Conservation (phyloP, 2,888 invertebrate genomes). For the Ditylenchus weischeri region DNA sequence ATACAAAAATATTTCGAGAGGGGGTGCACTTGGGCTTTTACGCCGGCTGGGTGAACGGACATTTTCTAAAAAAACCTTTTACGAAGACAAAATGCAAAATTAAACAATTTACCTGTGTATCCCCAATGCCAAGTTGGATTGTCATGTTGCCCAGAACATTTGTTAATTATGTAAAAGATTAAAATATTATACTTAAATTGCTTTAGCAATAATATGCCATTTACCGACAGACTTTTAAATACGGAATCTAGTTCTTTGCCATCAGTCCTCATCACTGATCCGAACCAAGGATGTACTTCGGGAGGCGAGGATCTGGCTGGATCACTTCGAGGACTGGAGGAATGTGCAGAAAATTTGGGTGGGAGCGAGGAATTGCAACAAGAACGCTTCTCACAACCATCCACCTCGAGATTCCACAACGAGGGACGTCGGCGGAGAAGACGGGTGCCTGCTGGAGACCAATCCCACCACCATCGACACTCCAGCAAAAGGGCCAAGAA, state of each 20-base stretch:
- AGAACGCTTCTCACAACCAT: background rate
- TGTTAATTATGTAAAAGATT: background rate
- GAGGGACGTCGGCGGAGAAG: constrained; percentile 15
- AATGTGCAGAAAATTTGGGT: background rate
- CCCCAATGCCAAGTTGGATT: constrained; percentile 5
- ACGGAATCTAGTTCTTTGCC: constrained; percentile 27
- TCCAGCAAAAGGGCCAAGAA: constrained; percentile 9
- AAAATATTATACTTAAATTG: background rate
- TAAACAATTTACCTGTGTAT: background rate
- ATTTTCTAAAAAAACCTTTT: too few relatives aligned
- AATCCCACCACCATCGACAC: constrained; percentile 7
- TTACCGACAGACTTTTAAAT: constrained; percentile 13
- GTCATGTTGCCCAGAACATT: background rate
- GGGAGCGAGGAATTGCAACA: constrained; percentile 5
- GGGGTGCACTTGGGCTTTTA: too few relatives aligned
- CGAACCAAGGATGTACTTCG: background rate
- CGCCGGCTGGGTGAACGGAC: too few relatives aligned
- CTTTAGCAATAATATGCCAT: constrained; percentile 7
- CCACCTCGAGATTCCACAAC: background rate
- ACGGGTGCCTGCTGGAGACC: constrained; percentile 7
- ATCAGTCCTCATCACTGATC: constrained; percentile 22
- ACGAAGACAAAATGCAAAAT: too few relatives aligned
- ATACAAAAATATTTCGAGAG: too few relatives aligned
- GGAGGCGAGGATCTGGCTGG: background rate
- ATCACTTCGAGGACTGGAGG: background rate